A percentile compares a stretch with the other conserved stretches of the same genome.
These are phyloP conservation scores for Penaeus vannamei DNA, from an alignment of 1,140 invertebrate species.

Conservation along the genomic window DNA sequence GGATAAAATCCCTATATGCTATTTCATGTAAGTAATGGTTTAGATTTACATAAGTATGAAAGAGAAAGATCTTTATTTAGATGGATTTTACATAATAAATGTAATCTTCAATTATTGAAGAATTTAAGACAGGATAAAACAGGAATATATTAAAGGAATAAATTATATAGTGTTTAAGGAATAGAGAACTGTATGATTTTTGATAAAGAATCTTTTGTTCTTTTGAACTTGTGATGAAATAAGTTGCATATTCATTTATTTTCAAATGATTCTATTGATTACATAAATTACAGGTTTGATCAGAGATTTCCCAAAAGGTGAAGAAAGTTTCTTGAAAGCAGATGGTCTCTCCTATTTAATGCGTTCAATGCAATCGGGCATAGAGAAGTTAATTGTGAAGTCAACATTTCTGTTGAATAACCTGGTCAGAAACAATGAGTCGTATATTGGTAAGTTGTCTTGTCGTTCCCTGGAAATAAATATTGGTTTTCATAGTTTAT, in stretches of 20 bases:
- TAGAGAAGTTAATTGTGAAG: conserved; percentile 80
- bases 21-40: conserved; percentile 79
- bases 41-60: background rate
- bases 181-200: too few species aligned
- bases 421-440: conserved; percentile 75
- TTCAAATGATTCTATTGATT: background rate
- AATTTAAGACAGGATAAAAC: too few species aligned
- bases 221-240: too few species aligned
- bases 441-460: conserved; percentile 74
- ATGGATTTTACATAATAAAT: too few species aligned
- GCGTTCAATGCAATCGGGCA: conserved; percentile 76
- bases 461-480: background rate
- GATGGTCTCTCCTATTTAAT: conserved; percentile 79
- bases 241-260: background rate
- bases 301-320: conserved; percentile 76
- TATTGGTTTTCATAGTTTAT: too few species aligned
- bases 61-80: too few species aligned
- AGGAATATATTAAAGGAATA: too few species aligned
- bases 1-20: conserved; percentile 82
- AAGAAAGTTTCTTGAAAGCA: conserved; percentile 76
- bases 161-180: too few species aligned
- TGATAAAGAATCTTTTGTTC: too few species aligned
- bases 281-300: conserved; percentile 75
- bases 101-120: too few species aligned
- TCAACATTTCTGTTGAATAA: conserved; percentile 79